Conservation (phyloP, 2,888 invertebrate species). For the Tyria jacobaeae region DNA sequence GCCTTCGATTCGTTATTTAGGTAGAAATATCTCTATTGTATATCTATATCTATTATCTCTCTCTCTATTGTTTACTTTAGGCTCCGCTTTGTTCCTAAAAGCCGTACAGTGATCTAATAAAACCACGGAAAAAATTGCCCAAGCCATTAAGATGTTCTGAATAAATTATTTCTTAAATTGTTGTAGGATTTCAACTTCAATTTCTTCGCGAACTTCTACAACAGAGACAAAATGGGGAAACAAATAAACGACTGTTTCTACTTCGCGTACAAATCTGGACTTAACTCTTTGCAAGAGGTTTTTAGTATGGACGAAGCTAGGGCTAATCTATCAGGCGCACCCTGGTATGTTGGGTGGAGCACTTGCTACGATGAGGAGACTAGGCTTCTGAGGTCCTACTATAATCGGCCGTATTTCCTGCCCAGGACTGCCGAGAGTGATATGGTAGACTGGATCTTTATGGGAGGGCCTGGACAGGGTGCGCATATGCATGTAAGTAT, state of each 20-base stretch:
- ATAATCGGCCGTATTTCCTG: slow-evolving; percentile 95
- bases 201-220: slow-evolving; percentile 93
- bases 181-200: slow-evolving; percentile 91
- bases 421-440: slow-evolving; percentile 95
- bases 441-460: slow-evolving; percentile 98
- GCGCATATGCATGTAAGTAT: slow-evolving; percentile 96
- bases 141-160: too few relatives aligned
- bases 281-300: slow-evolving; percentile 92
- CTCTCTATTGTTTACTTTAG: too few relatives aligned
- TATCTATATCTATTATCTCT: too few relatives aligned
- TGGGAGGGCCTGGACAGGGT: slow-evolving; percentile 97
- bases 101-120: too few relatives aligned
- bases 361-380: slow-evolving; percentile 96
- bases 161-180: not conserved
- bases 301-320: slow-evolving; percentile 92
- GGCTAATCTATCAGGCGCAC: slow-evolving; percentile 87
- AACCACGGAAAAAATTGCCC: too few relatives aligned
- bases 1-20: too few relatives aligned
- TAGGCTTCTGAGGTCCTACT: slow-evolving; percentile 91
- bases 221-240: slow-evolving; percentile 82
- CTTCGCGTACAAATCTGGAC: slow-evolving; percentile 96
- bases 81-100: not conserved
- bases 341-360: slow-evolving; percentile 96
- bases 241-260: slow-evolving; percentile 93
- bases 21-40: too few relatives aligned